Conservation (phyloP, 1,140 invertebrate species). For the Coenobita brevimanus region DNA sequence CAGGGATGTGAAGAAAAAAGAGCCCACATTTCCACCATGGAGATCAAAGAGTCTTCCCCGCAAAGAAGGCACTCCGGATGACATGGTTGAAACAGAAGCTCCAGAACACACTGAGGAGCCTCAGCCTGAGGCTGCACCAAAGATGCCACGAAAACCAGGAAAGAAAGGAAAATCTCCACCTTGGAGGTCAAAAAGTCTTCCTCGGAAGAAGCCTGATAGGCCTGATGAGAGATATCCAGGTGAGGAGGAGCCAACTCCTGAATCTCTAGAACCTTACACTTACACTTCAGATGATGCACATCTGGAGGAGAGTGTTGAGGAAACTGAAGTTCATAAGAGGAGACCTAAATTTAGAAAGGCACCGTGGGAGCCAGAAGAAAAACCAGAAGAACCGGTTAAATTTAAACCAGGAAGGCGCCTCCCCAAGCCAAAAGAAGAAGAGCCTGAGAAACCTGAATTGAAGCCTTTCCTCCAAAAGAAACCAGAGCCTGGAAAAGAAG, state of each 20-base stretch:
- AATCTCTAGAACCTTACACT: too few species aligned
- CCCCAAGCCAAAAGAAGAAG: background rate
- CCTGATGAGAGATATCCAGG: background rate
- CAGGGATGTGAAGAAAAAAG: background rate
- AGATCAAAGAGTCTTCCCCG: conserved; percentile 25
- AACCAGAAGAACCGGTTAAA: background rate
- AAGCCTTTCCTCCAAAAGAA: too few species aligned
- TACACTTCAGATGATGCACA: too few species aligned
- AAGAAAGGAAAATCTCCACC: background rate
- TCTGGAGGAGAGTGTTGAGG: background rate
- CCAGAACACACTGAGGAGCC: background rate
- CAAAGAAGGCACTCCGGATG: conserved; percentile 14
- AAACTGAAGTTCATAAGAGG: background rate
- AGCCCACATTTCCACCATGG: conserved; percentile 12
- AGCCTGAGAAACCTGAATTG: background rate
- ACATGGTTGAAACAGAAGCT: background rate
- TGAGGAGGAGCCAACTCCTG: background rate
- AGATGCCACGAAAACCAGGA: background rate
- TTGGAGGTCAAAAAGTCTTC: background rate
- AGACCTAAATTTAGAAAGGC: background rate
- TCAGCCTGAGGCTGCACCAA: background rate
- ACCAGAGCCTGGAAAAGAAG: too few species aligned
- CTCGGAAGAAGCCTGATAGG: background rate
- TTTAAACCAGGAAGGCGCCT: background rate
- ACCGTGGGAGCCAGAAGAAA: background rate